Evolutionary conservation across 2,113 vertebrate genomes (phyloP).

Genomic region (Eublepharis macularius): DNA sequence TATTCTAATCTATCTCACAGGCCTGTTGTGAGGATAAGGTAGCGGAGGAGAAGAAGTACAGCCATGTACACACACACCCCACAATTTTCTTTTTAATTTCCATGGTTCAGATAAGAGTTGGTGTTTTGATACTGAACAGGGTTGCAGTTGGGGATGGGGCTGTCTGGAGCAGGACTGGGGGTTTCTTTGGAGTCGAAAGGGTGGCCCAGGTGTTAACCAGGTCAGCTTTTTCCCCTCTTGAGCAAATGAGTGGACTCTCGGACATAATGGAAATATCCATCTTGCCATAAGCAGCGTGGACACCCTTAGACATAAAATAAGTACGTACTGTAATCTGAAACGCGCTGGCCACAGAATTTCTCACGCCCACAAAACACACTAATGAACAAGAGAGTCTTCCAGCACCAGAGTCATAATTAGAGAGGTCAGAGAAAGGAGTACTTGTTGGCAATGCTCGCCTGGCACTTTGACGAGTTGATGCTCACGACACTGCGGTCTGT

Average conservation of each 20-base stretch:
- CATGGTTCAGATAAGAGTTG: neutral
- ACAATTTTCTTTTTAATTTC: neutral
- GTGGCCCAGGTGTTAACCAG: neutral
- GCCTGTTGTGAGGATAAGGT: neutral
- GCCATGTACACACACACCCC: too few species aligned
- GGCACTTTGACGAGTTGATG: neutral
- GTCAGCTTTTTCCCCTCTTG: neutral
- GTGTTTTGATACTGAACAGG: neutral
- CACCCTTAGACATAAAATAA: neutral
- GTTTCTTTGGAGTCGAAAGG: neutral
- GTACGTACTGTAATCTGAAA: neutral
- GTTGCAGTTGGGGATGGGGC: neutral
- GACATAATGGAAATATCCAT: neutral
- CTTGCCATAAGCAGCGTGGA: neutral
- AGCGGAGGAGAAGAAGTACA: neutral
- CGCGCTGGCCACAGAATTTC: neutral
- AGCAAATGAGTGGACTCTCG: neutral
- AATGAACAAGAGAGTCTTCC: slow-evolving; percentile 3
- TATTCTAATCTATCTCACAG: neutral
- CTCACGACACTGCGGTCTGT: neutral
- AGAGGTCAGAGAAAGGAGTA: neutral
- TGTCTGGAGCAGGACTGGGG: neutral
- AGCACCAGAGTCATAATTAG: neutral
- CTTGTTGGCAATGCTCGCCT: neutral
- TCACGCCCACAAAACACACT: neutral